These are phyloP conservation scores for Lepus timidus DNA, from an alignment of 2,113 vertebrate genomes.

Conservation along the genomic window DNA sequence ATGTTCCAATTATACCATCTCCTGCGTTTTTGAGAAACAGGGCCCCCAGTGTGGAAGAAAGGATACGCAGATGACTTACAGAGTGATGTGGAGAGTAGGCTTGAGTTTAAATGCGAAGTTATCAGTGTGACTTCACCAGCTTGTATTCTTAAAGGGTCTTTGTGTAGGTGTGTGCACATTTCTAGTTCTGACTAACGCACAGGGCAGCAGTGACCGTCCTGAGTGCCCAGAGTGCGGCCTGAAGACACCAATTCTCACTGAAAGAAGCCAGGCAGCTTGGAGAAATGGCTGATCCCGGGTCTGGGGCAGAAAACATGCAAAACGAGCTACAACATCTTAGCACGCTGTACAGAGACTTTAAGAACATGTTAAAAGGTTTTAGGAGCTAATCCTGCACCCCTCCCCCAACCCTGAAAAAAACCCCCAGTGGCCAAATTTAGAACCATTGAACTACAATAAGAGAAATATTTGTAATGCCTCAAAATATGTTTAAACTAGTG, in stretches of 20 bases:
- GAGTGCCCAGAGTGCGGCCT: neutral
- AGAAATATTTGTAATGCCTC: conserved; percentile 8
- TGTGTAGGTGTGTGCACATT: neutral
- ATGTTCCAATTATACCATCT: neutral
- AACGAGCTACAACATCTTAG: neutral
- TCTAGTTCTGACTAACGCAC: conserved; percentile 35
- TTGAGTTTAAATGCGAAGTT: conserved; percentile 42
- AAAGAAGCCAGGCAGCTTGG: neutral
- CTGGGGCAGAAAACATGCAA: neutral
- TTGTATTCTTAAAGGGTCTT: neutral
- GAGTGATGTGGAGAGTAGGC: conserved; percentile 33
- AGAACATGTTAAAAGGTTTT: neutral
- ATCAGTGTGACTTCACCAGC: neutral
- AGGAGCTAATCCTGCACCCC: neutral
- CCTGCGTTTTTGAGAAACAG: conserved; percentile 8
- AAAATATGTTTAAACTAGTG: neutral
- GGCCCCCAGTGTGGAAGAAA: neutral
- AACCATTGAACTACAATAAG: conserved; percentile 32
- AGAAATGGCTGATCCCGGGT: neutral
- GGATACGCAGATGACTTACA: neutral
- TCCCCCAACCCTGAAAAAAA: neutral
- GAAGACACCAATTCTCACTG: neutral
- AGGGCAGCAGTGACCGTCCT: neutral
- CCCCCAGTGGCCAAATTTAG: neutral
- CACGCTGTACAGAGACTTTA: neutral